Percentiles rank a stretch among this genome's conserved stretches.
Conservation (phyloP, 2,888 invertebrate genomes). For the Sthenelais limicola region DNA sequence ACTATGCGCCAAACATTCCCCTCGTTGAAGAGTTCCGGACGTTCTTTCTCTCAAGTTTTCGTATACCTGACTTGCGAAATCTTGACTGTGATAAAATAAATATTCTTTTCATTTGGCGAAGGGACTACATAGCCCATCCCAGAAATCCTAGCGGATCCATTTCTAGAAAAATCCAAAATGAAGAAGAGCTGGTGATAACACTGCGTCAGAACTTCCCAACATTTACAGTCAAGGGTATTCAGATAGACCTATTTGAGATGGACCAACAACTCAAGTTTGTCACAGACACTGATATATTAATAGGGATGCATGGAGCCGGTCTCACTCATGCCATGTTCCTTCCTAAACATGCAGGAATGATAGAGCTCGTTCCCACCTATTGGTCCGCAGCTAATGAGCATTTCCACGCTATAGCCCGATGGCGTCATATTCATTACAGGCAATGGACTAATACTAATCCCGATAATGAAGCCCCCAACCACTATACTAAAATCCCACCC, state of each 20-base stretch:
- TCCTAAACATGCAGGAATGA: conserved; percentile 62
- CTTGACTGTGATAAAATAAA: conserved; percentile 60
- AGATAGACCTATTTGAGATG: conserved; percentile 64
- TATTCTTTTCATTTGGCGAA: conserved; percentile 68
- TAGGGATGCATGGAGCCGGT: conserved; percentile 72
- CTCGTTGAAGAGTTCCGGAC: conserved; percentile 63
- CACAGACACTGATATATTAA: conserved; percentile 64
- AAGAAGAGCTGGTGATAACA: conserved; percentile 63
- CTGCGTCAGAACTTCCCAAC: conserved; percentile 53
- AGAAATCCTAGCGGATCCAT: conserved; percentile 67
- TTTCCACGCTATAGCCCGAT: conserved; percentile 65
- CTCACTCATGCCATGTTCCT: conserved; percentile 67
- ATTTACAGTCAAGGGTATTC: conserved; percentile 57
- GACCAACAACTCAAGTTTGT: conserved; percentile 61
- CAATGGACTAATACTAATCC: conserved; percentile 66
- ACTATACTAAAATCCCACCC: conserved; percentile 50
- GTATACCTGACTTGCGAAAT: conserved; percentile 42
- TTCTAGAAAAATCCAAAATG: conserved; percentile 68
- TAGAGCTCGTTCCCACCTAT: conserved; percentile 66
- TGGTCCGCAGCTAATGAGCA: conserved; percentile 60
- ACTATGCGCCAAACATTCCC: conserved; percentile 55
- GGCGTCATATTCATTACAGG: conserved; percentile 64
- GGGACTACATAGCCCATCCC: conserved; percentile 70
- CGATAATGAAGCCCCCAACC: conserved; percentile 46
- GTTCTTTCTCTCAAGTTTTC: conserved; percentile 61